A percentile compares a stretch with the other conserved stretches of the same genome.
Evolutionary conservation across 2,113 vertebrate species (phyloP).

Genomic region (Hemichromis elongatus): DNA sequence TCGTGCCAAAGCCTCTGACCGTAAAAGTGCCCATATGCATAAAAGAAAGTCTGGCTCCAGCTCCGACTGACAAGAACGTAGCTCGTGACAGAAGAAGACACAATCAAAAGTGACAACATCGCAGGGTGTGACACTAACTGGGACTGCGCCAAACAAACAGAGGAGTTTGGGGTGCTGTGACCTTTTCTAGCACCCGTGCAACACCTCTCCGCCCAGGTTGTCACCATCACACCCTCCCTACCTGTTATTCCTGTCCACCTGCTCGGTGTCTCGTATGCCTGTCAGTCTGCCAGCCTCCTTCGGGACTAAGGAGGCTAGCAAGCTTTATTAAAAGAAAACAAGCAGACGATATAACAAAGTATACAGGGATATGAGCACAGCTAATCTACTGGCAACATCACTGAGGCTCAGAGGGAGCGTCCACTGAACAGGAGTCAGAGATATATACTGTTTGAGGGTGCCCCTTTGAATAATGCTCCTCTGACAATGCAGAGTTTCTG

Average conservation of each 20-base stretch:
- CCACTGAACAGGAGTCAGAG: constrained; percentile 21
- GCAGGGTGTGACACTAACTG: constrained; percentile 21
- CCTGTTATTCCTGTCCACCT: constrained; percentile 20
- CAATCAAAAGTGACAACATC: constrained; percentile 43
- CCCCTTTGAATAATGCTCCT: background rate
- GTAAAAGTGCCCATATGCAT: background rate
- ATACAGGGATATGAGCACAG: constrained; percentile 44
- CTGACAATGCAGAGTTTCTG: background rate
- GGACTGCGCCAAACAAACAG: background rate
- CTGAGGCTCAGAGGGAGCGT: constrained; percentile 18
- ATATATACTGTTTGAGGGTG: background rate
- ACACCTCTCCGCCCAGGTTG: background rate
- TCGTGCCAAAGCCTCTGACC: constrained; percentile 9
- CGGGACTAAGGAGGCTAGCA: constrained; percentile 29
- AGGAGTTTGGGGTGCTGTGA: background rate
- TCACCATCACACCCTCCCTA: background rate
- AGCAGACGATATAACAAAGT: constrained; percentile 28
- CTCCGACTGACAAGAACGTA: constrained; percentile 14
- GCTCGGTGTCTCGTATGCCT: background rate
- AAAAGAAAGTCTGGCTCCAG: constrained; percentile 14
- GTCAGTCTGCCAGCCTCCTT: background rate
- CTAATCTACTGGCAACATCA: constrained; percentile 55
- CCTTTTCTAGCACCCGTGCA: constrained; percentile 4
- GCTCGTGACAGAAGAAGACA: constrained; percentile 13
- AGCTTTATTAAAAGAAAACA: constrained; percentile 76